A percentile compares a stretch with the other conserved stretches of the same genome.
These are phyloP conservation scores for Squalus acanthias DNA, from an alignment of 2,797 vertebrate genomes.

Conservation along the genomic window DNA sequence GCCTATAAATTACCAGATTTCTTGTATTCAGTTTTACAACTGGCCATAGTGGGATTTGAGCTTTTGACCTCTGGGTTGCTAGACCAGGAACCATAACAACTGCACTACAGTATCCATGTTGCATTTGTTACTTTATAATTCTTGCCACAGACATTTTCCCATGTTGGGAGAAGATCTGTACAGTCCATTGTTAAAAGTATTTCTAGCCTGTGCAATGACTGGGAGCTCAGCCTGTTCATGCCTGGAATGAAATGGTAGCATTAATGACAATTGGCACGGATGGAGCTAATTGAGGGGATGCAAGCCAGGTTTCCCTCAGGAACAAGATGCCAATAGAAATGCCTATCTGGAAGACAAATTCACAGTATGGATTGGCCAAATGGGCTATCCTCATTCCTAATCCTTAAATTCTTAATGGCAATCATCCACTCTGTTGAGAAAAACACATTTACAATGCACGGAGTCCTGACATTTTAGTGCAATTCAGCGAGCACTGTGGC, in stretches of 20 bases:
- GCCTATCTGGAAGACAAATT: no score
- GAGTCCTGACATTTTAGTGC: no score
- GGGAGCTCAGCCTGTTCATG: background rate
- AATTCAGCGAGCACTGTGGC: no score
- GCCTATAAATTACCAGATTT: background rate
- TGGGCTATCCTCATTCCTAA: no score
- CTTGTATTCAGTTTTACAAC: background rate
- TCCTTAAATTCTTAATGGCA: background rate
- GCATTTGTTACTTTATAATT: background rate
- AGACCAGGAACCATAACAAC: background rate
- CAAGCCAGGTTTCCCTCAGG: no score
- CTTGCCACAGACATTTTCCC: background rate
- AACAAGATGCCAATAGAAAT: no score
- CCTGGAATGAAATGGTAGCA: background rate
- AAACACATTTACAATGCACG: no score
- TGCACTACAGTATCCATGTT: background rate
- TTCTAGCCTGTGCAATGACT: background rate
- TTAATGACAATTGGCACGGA: background rate
- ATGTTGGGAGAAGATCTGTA: background rate
- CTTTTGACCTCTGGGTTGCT: no score
- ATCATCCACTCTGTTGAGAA: background rate
- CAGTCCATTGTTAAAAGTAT: background rate
- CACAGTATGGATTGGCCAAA: no score
- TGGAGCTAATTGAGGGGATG: no score
- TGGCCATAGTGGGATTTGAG: no score